Conservation (phyloP, 2,797 vertebrate genomes). For the Glyptemys insculpta region DNA sequence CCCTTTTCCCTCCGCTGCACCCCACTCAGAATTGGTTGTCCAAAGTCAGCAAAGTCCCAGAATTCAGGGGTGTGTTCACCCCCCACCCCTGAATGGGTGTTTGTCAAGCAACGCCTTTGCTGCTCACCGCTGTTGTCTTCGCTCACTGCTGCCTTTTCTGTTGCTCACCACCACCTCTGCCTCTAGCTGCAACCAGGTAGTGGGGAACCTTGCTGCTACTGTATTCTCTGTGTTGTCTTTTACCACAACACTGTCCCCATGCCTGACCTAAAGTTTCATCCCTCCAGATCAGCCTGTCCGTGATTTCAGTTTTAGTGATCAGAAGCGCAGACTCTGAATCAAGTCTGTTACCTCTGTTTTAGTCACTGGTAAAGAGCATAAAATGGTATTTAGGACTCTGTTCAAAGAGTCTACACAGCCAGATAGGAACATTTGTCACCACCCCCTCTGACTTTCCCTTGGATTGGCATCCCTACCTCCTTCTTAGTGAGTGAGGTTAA, state of each 20-base stretch:
- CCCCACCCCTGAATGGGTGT: too few species aligned
- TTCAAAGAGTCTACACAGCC: not conserved
- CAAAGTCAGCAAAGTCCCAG: too few species aligned
- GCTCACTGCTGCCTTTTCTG: not conserved
- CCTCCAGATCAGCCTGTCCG: not conserved
- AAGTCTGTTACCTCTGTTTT: not conserved
- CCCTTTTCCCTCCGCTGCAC: too few species aligned
- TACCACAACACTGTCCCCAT: not conserved
- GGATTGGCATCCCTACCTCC: not conserved
- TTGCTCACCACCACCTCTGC: not conserved
- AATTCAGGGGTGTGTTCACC: not conserved
- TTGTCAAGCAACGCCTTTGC: not conserved
- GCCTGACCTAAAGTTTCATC: not conserved
- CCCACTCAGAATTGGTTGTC: too few species aligned
- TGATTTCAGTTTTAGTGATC: not conserved
- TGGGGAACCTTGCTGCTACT: not conserved
- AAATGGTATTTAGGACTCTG: not conserved
- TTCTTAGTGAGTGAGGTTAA: not conserved
- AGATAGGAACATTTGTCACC: not conserved
- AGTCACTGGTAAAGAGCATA: not conserved
- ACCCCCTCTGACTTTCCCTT: not conserved
- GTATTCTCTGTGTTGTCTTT: not conserved
- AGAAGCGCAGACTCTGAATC: not conserved
- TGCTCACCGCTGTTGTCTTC: not conserved
- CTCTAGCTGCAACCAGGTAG: not conserved